Evolutionary conservation across 2,113 vertebrate genomes (phyloP).

Genomic region (Meriones unguiculatus): DNA sequence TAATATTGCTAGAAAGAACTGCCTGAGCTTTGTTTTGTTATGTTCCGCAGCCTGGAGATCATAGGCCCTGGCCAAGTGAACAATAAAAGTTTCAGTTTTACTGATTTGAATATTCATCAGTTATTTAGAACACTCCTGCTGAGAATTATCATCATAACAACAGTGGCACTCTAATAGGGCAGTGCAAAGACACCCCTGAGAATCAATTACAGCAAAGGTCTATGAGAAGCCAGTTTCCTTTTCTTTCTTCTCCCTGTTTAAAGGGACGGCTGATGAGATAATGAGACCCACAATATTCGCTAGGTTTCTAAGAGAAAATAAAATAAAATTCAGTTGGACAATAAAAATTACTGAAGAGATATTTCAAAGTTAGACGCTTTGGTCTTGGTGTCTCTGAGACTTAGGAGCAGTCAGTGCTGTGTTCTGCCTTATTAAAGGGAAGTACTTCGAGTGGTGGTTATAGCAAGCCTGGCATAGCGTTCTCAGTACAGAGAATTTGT

Average conservation of each 20-base stretch:
- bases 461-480: neutral
- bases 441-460: neutral
- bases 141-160: slow-evolving; percentile 72
- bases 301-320: neutral
- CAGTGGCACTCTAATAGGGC: slow-evolving; percentile 73
- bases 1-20: neutral
- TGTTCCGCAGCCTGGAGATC: slow-evolving; percentile 56
- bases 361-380: neutral
- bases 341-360: slow-evolving; percentile 11
- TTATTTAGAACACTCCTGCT: slow-evolving; percentile 78
- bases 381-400: neutral
- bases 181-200: slow-evolving; percentile 67
- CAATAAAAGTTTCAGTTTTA: slow-evolving; percentile 67
- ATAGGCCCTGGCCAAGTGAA: slow-evolving; percentile 44
- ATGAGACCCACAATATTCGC: slow-evolving; percentile 54
- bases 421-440: neutral
- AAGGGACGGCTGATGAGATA: slow-evolving; percentile 73
- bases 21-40: slow-evolving; percentile 21
- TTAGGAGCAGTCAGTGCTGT: neutral
- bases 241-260: slow-evolving; percentile 75
- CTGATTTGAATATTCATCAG: slow-evolving; percentile 77
- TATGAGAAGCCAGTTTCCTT: slow-evolving; percentile 70
- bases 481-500: neutral
- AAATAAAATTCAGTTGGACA: slow-evolving; percentile 23
- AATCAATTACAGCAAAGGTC: slow-evolving; percentile 48